Conservation (phyloP, 2,797 vertebrate genomes). For the Cyprinella venusta region DNA sequence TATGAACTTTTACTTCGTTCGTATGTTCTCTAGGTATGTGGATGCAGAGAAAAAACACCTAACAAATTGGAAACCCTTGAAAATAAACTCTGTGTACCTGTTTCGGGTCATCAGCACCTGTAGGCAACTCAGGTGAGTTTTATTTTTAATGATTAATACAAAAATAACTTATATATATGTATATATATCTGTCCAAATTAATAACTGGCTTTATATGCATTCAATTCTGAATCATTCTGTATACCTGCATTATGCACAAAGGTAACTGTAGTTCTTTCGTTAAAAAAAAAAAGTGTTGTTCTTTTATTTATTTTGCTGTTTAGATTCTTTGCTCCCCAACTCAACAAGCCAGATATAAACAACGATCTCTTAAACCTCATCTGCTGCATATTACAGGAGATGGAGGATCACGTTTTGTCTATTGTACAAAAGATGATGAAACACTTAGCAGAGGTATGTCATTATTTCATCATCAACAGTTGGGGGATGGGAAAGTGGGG, state of each 20-base stretch:
- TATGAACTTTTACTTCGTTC: neutral
- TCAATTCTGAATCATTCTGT: neutral
- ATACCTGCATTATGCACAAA: neutral
- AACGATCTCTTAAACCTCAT: neutral
- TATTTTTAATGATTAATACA: neutral
- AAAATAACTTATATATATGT: too few species aligned
- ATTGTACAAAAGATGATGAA: slow-evolving; percentile 38
- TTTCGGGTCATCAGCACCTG: slow-evolving; percentile 67
- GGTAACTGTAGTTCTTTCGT: neutral
- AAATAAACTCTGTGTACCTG: slow-evolving; percentile 50
- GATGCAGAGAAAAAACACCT: slow-evolving; percentile 51
- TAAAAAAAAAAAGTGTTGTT: neutral
- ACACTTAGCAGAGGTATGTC: slow-evolving; percentile 58
- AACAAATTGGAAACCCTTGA: neutral
- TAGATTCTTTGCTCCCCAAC: slow-evolving; percentile 58
- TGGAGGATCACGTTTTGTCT: slow-evolving; percentile 54
- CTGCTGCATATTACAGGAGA: slow-evolving; percentile 12
- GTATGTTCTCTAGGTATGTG: slow-evolving; percentile 63
- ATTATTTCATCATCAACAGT: neutral
- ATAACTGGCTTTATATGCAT: neutral
- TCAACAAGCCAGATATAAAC: neutral
- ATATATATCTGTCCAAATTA: too few species aligned
- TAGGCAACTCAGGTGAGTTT: slow-evolving; percentile 68
- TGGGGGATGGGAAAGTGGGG: slow-evolving; percentile 6
- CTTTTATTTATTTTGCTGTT: slow-evolving; percentile 14